phyloP scores from a whole-genome alignment of 2,797 vertebrate genomes.

The Fratercula arctica region DNA sequence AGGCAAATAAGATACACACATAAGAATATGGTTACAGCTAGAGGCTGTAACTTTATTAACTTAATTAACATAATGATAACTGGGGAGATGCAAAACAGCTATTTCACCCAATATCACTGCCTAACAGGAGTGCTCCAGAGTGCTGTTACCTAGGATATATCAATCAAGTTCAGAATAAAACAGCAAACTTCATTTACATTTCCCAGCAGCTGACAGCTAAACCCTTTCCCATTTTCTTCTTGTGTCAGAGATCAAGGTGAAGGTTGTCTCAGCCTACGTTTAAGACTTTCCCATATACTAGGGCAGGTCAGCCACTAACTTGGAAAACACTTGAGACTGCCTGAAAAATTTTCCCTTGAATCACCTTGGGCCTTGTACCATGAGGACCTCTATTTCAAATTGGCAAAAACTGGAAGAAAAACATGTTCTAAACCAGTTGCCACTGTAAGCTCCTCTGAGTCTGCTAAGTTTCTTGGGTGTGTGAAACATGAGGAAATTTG shows the following conservation, averaged over 20 bases:
- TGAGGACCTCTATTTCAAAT: not conserved
- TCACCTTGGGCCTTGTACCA: not conserved
- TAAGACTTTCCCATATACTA: not conserved
- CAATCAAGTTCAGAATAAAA: not conserved
- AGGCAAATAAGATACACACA: slow-evolving; percentile 7
- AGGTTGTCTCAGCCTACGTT: not conserved
- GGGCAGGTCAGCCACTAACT: not conserved
- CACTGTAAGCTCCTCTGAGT: not conserved
- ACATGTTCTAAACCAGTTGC: not conserved
- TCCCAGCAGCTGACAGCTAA: not conserved
- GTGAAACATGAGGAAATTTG: not conserved
- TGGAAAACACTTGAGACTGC: not conserved
- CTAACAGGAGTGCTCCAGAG: not conserved
- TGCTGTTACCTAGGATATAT: slow-evolving; percentile 22
- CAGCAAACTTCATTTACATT: not conserved
- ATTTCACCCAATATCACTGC: slow-evolving; percentile 22
- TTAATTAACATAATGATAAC: slow-evolving; percentile 57
- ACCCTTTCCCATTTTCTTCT: not conserved
- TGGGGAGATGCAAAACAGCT: slow-evolving; percentile 23
- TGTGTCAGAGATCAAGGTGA: not conserved
- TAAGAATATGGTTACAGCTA: slow-evolving; percentile 24
- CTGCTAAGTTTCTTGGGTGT: not conserved
- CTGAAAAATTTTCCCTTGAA: not conserved
- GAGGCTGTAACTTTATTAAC: slow-evolving; percentile 38
- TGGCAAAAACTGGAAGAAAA: not conserved